Conservation (phyloP, 2,797 vertebrate genomes). For the Varecia variegata region DNA sequence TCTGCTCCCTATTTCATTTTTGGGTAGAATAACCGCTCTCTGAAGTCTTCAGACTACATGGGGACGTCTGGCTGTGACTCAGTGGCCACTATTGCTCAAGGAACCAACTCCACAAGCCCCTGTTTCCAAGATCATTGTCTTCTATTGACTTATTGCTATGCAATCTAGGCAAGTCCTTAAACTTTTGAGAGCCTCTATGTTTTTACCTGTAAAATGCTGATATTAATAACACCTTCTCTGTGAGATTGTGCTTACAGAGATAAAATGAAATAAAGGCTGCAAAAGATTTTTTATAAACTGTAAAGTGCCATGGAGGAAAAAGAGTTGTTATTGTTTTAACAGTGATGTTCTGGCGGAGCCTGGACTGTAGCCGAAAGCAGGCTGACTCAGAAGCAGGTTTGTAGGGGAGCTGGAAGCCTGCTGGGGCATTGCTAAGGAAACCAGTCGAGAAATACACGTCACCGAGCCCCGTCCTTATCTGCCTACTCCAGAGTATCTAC, state of each 20-base stretch:
- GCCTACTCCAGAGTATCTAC: conserved; percentile 27
- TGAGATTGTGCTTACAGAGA: background rate
- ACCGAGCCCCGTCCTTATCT: conserved; percentile 43
- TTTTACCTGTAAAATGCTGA: background rate
- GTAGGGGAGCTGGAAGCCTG: conserved; percentile 53
- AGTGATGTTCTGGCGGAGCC: conserved; percentile 46
- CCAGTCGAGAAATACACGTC: background rate
- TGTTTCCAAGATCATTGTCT: background rate
- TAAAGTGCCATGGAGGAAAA: background rate
- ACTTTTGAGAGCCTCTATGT: background rate
- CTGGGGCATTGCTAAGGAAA: conserved; percentile 69
- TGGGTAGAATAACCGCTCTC: background rate
- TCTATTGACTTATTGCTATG: background rate
- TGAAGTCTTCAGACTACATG: background rate
- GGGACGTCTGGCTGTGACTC: background rate
- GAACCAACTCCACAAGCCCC: background rate
- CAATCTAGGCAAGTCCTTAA: background rate
- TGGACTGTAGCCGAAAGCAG: conserved; percentile 39
- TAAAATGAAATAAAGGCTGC: conserved; percentile 34
- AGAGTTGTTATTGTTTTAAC: conserved; percentile 30
- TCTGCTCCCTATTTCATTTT: background rate
- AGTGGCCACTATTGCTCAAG: background rate
- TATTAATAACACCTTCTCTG: background rate
- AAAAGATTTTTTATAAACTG: conserved; percentile 39
- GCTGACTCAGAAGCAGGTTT: conserved; percentile 73